Conservation (phyloP, 2,888 invertebrate genomes). For the Rambutsinella grinnellia region DNA sequence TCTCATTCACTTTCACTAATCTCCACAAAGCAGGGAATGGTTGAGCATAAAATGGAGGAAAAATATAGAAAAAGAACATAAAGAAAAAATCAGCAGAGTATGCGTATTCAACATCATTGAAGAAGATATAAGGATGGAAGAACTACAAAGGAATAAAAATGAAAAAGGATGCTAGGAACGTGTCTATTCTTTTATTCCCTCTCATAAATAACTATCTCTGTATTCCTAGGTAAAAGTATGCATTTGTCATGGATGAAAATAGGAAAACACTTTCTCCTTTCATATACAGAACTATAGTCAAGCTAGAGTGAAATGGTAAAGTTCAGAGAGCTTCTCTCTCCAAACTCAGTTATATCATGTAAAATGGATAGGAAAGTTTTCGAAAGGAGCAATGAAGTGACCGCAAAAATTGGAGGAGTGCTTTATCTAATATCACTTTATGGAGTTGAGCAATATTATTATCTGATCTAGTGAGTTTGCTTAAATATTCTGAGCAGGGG, state of each 20-base stretch:
- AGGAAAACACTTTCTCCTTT: neutral
- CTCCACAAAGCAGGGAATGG: neutral
- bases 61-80: neutral
- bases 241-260: neutral
- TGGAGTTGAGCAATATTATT: too few relatives aligned
- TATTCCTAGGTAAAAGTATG: neutral
- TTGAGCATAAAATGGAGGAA: neutral
- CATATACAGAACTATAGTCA: too few relatives aligned
- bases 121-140: neutral
- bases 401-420: neutral
- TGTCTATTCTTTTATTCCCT: neutral
- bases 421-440: neutral
- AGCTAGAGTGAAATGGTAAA: neutral
- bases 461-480: neutral
- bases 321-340: neutral
- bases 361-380: neutral
- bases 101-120: constrained; percentile 9
- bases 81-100: neutral
- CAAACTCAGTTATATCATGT: neutral
- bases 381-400: neutral
- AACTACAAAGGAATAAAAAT: neutral
- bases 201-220: neutral
- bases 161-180: neutral
- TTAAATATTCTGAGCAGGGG: neutral
- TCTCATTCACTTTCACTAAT: neutral